A percentile compares a stretch with the other conserved stretches of the same genome.
Evolutionary conservation across 35 echinoderm and acorn worm species (phyloP).

Genomic region (Heliocidaris tuberculata): DNA sequence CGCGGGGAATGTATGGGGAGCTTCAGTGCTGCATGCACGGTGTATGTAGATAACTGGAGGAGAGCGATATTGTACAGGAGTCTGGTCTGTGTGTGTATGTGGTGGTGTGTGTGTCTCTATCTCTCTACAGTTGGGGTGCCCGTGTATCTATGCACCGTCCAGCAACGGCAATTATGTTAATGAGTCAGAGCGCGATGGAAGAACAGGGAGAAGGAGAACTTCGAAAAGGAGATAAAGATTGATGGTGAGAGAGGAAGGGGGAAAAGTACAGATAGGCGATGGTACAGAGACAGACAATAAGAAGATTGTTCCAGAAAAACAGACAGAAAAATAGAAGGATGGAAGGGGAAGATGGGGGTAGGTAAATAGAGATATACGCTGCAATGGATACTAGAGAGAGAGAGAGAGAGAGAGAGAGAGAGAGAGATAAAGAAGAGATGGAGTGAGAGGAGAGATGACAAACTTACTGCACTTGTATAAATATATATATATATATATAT

Average conservation of each 20-base stretch:
- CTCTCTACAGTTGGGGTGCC: background rate
- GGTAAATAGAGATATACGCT: too few relatives aligned
- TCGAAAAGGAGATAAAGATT: background rate
- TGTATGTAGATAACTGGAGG: background rate
- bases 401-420: too few relatives aligned
- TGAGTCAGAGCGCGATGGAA: slow-evolving; percentile 14
- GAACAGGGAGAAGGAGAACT: background rate
- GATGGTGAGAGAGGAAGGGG: background rate
- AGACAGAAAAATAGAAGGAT: too few relatives aligned
- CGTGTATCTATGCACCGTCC: slow-evolving; percentile 34
- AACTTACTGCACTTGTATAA: too few relatives aligned
- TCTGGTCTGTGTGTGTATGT: background rate
- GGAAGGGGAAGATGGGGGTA: too few relatives aligned
- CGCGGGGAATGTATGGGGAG: slow-evolving; percentile 19
- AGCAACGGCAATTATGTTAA: slow-evolving; percentile 38
- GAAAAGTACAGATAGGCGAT: background rate
- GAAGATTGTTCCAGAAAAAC: too few relatives aligned
- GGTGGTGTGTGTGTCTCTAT: background rate
- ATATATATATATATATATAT: too few relatives aligned
- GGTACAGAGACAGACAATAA: background rate
- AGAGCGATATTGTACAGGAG: background rate
- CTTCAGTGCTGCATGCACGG: background rate
- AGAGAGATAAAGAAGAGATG: too few relatives aligned
- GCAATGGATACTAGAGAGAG: too few relatives aligned
- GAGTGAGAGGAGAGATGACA: too few relatives aligned